phyloP scores from a whole-genome alignment of 2,888 invertebrate species.

The Chloroclysta siterata region DNA sequence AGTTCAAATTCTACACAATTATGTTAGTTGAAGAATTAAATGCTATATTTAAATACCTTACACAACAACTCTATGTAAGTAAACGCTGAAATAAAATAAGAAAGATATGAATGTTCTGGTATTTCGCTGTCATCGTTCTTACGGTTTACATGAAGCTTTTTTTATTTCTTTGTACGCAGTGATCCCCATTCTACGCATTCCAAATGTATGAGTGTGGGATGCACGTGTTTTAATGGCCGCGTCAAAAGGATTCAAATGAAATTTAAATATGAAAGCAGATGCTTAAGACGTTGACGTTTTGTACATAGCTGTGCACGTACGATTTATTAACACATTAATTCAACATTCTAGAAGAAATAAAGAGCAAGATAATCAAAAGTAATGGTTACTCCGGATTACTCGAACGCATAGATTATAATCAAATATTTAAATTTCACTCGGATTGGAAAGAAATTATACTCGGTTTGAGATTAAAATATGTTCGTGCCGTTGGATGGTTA shows the following conservation, averaged over 20 bases:
- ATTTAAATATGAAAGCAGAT: conserved; percentile 41
- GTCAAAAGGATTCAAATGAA: conserved; percentile 38
- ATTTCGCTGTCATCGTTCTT: conserved; percentile 39
- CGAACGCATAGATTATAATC: conserved; percentile 68
- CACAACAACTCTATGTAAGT: conserved; percentile 29
- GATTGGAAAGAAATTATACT: conserved; percentile 43
- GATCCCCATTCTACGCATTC: conserved; percentile 67
- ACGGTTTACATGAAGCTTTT: conserved; percentile 34
- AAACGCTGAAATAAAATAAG: conserved; percentile 37
- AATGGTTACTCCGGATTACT: conserved; percentile 51
- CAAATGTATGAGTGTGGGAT: conserved; percentile 61
- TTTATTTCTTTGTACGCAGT: conserved; percentile 55
- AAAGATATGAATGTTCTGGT: conserved; percentile 31
- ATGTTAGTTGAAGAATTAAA: conserved; percentile 13
- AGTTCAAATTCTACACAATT: conserved; percentile 19
- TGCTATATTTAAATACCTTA: conserved; percentile 18
- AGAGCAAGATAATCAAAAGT: conserved; percentile 34
- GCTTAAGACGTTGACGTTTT: conserved; percentile 21
- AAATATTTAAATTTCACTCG: conserved; percentile 73
- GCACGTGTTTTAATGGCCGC: conserved; percentile 59
- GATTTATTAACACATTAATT: conserved; percentile 31
- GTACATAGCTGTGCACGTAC: conserved; percentile 22
- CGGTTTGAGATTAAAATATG: conserved; percentile 42
- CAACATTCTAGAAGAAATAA: conserved; percentile 23
- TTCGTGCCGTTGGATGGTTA: conserved; percentile 45